A percentile compares a stretch with the other conserved stretches of the same genome.
phyloP scores from a whole-genome alignment of 2,113 vertebrate species.

The Callorhinus ursinus region DNA sequence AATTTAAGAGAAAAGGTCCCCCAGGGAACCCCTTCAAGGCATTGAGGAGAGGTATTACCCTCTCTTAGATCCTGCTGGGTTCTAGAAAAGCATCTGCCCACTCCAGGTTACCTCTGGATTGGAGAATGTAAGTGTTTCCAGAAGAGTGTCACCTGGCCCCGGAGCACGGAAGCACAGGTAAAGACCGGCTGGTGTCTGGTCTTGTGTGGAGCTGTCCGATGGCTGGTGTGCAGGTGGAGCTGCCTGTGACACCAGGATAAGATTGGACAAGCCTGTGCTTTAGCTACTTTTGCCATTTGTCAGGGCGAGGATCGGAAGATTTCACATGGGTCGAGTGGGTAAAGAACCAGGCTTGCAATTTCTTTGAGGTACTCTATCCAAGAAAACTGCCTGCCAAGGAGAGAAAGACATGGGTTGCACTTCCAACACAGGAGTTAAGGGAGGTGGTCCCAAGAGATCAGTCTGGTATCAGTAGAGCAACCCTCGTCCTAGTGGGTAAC shows the following conservation, averaged over 20 bases:
- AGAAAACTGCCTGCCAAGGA: background rate
- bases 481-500: background rate
- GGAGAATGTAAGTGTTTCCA: background rate
- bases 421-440: background rate
- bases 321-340: background rate
- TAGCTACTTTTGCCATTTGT: background rate
- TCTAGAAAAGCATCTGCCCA: background rate
- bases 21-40: too few relatives aligned
- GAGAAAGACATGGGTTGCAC: background rate
- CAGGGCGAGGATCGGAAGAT: background rate
- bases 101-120: background rate
- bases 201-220: accelerated
- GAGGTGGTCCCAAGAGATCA: background rate
- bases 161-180: too few relatives aligned
- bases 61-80: background rate
- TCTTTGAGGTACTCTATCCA: background rate
- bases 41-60: background rate
- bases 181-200: background rate
- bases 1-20: background rate
- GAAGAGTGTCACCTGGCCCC: accelerated
- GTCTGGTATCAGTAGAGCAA: background rate
- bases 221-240: too few relatives aligned
- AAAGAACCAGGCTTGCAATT: background rate
- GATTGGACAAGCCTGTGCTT: too few relatives aligned
- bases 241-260: accelerated